A percentile compares a stretch with the other conserved stretches of the same genome.
Evolutionary conservation across 2,888 invertebrate species (phyloP).

Genomic region (Ectropis crepuscularia): DNA sequence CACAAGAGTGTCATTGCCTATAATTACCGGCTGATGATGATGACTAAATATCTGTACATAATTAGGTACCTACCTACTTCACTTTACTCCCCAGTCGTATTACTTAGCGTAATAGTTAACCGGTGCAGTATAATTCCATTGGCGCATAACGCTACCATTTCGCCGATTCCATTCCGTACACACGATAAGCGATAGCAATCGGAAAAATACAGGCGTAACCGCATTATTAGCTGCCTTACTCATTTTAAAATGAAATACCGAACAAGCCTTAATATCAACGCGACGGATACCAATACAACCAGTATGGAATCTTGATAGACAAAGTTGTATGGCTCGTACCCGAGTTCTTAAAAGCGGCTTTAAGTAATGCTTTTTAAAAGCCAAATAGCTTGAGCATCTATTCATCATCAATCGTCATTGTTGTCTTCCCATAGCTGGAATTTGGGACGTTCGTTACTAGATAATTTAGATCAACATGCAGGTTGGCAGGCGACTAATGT

Average conservation of each 20-base stretch:
- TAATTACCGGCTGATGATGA: no score
- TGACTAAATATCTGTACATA: background rate
- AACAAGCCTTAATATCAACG: conserved; percentile 39
- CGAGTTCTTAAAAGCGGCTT: no score
- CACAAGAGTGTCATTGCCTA: no score
- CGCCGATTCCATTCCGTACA: conserved; percentile 17
- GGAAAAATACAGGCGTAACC: conserved; percentile 51
- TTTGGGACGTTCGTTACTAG: no score
- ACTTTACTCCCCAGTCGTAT: background rate
- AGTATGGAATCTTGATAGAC: conserved; percentile 3
- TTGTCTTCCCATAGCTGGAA: no score
- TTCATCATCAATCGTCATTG: no score
- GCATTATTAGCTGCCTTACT: conserved; percentile 45
- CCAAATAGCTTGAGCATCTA: no score
- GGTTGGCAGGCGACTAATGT: no score
- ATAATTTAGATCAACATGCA: no score
- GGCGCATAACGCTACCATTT: conserved; percentile 14
- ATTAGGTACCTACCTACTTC: background rate
- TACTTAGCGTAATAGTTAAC: conserved; percentile 7
- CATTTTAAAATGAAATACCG: conserved; percentile 58
- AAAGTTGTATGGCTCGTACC: background rate
- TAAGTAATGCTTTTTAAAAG: no score
- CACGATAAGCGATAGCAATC: conserved; percentile 50
- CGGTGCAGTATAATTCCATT: conserved; percentile 7
- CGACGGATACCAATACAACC: background rate